Base-by-base conservation (phyloP, 2,888 invertebrate species). In the Dasypogon diadema region DNA sequence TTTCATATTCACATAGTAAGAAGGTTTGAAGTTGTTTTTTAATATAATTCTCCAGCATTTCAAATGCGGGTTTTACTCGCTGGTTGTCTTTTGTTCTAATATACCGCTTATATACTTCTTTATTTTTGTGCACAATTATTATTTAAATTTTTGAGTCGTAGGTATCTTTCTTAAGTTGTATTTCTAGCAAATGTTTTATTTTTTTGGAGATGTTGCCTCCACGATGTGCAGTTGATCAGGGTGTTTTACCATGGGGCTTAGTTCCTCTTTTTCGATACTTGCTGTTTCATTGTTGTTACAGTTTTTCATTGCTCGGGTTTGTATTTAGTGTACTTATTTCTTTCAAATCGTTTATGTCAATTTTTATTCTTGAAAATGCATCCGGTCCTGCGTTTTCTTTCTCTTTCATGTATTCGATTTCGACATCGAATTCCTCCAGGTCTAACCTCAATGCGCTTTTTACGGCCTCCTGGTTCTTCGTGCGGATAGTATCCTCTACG, bases 301-400 rank as follows among this genome's bases (percentile, higher is more conserved):
- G 3, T 1, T 12, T 48, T 1, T 1, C 16, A 70, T 70, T 70
- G 70, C 70, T 46, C 70, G 2, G 4, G 48, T 48, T 70, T 70
- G 46, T 1, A 48, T 26, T 70, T 70, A 48, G 46, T 10, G 48
- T 24, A 18, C 22, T 42, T 2, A 46, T 70, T 4, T 46, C 8
- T 3, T 70, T 1, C 2, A 46, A 3, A 2, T 42, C 3, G 4
- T 70, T 46, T n/a, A n/a, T n/a, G n/a, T n/a, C n/a, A n/a, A n/a
- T n/a, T n/a, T n/a, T n/a, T n/a, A n/a, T n/a, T n/a, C 70, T 46
- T 26, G 70, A 70, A 22, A 70, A 14, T 2, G 70, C 70, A 5
- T 70, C 70, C 1, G 70, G 70, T 0, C 48, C 70, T 1, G 0
- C 1, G 10, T 30, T 30, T 1, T 30, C 34, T 30, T 30, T 30